Base-by-base conservation (phyloP, 2,888 invertebrate species). In the Encarsia formosa region DNA sequence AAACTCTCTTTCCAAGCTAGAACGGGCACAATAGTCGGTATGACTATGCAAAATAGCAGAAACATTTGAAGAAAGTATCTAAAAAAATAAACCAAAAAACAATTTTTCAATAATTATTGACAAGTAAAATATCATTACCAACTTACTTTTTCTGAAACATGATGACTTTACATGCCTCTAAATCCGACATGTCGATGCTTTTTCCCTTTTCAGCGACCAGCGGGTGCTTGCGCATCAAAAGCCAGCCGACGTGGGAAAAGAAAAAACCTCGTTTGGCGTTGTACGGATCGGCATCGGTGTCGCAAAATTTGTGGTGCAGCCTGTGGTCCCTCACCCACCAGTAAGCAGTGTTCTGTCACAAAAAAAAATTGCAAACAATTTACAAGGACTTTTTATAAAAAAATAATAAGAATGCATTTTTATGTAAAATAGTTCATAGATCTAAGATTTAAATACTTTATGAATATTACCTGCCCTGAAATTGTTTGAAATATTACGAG, bases 271-370 rank as follows among this genome's bases (percentile, higher is more conserved):
- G 80, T 46, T 75, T 88, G 2, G 93, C 91, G 70, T 94, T 93
- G 73, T 95, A 93, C 0, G 94, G 94, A 76, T 95, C 94, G 1
- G 93, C 94, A 71, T 94, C 86, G 0, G 94, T 95, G 72, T 95
- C 94, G 18, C 88, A 89, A 77, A 86, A 94, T 73, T 94, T 95
- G 78, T 95, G 94, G 72, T 95, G 91, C 68, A 91, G 87, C 63
- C 90, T 81, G 75, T 77, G 77, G 60, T 88, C 88, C 54, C 88
- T 80, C 0, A 87, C 83, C 88, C 88, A 89, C 65, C 88, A 87
- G 48, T 85, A 80, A 3, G 84, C n/a, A n/a, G n/a, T n/a, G n/a
- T n/a, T n/a, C n/a, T n/a, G n/a, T n/a, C n/a, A n/a, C n/a, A n/a
- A n/a, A n/a, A n/a, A n/a, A n/a, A n/a, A n/a, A n/a, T n/a, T n/a